These are phyloP conservation scores for Melieria omissa DNA, from an alignment of 2,888 invertebrate genomes.

Conservation along the genomic window DNA sequence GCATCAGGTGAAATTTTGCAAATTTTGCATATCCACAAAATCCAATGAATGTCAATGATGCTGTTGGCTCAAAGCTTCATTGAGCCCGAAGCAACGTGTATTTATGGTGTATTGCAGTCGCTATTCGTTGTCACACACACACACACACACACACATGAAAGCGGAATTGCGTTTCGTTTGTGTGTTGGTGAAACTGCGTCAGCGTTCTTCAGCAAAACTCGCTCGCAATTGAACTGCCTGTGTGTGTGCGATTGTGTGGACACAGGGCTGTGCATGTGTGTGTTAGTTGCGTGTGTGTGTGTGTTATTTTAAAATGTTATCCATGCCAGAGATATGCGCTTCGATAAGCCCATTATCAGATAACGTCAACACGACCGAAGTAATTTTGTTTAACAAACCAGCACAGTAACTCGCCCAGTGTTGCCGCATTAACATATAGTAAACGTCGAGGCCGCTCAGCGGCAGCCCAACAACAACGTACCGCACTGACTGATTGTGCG, in stretches of 20 bases:
- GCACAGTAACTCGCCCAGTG: constrained; percentile 11
- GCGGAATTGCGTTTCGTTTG: background rate
- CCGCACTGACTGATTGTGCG: no score
- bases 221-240: no score
- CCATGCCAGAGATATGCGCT: constrained; percentile 32
- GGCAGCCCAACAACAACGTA: no score
- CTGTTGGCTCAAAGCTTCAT: constrained; percentile 35
- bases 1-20: constrained; percentile 57
- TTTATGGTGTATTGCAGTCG: background rate
- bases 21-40: constrained; percentile 48
- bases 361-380: constrained; percentile 44
- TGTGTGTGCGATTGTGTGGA: no score
- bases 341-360: constrained; percentile 55
- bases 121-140: background rate
- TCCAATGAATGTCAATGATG: constrained; percentile 60
- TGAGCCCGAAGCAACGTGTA: constrained; percentile 4
- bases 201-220: no score
- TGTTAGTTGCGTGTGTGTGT: background rate
- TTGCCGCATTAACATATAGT: constrained; percentile 9
- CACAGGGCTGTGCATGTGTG: no score
- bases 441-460: background rate
- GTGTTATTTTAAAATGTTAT: constrained; percentile 45
- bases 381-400: constrained; percentile 39
- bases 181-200: background rate
- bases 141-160: background rate